Evolutionary conservation across 2,888 invertebrate species (phyloP), one percentile per base, ranked within the genome.

Genomic region (Hirtodrosophila confusa): DNA sequence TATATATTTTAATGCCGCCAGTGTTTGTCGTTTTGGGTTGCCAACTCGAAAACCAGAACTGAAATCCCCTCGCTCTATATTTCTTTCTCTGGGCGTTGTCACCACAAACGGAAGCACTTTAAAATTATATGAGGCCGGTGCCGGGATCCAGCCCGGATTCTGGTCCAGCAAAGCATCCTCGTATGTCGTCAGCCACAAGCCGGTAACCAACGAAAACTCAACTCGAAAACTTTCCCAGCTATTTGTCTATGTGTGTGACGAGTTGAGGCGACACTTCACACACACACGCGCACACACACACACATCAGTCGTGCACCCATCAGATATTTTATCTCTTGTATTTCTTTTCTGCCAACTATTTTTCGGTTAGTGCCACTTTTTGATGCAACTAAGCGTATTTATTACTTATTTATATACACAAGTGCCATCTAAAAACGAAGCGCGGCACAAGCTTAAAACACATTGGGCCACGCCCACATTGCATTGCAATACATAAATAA

Each of bases 31-130:
- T 70, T 69, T 70, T 39, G 80, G 74, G 47, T 63, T 58, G 67
- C 47, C 67, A 70, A 41, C 55, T 49, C 63, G 40, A 31, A 39
- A 75, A 58, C 54, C 70, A 69, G 11, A 75, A 39, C 75, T 49
- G 36, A 12, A 57, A 41, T 50, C 31, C 56, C 69, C 31, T 8
- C 31, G 41, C 37, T 39, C 33, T 11, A 50, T 35, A 27, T 41
- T 39, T 43, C 45, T 51, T 41, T 62, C 71, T 61, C 61, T 57
- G 61, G 69, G 55, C 73, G 64, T 61, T 77, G 77, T 69, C 68
- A 68, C 88, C 88, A 78, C 88, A 84, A 84, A 78, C 84, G 84
- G 84, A 84, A 84, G 84, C 88, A 88, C 84, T 84, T 84, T 84
- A 88, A 84, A 84, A 84, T 84, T 84, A 86, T 88, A 88, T 88